Conservation (phyloP, 2,888 invertebrate genomes). For the Eumacrocentrus americanus region DNA sequence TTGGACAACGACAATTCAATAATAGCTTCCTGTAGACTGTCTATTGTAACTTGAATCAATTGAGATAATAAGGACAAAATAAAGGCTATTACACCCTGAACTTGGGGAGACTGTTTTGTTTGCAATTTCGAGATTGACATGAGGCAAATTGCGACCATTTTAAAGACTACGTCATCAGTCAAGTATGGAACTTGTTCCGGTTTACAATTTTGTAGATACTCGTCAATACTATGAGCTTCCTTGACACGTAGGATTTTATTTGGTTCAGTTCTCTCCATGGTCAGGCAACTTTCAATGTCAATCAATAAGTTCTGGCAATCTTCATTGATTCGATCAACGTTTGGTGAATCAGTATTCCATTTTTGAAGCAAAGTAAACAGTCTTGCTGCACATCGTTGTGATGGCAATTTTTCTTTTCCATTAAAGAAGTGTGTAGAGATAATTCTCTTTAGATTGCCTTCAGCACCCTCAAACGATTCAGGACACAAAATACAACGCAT, state of each 20-base stretch:
- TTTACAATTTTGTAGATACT: slow-evolving; percentile 48
- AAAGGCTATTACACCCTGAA: slow-evolving; percentile 84
- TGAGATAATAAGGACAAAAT: slow-evolving; percentile 82
- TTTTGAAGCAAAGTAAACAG: slow-evolving; percentile 54
- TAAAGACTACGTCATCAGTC: slow-evolving; percentile 73
- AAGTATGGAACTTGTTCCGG: slow-evolving; percentile 43
- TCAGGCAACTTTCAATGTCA: slow-evolving; percentile 52
- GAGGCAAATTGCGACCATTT: slow-evolving; percentile 81
- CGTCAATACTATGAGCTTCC: slow-evolving; percentile 46
- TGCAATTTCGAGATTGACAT: slow-evolving; percentile 80
- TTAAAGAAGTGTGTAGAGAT: slow-evolving; percentile 60
- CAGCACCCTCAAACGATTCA: slow-evolving; percentile 87
- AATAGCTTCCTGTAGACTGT: slow-evolving; percentile 52
- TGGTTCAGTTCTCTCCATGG: slow-evolving; percentile 38
- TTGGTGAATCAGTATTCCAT: slow-evolving; percentile 52
- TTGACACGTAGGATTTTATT: slow-evolving; percentile 30
- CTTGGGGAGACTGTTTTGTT: slow-evolving; percentile 76
- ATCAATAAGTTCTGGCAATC: slow-evolving; percentile 53
- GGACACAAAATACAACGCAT: slow-evolving; percentile 80
- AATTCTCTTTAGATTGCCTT: slow-evolving; percentile 79
- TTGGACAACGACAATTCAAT: slow-evolving; percentile 56
- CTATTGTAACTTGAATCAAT: slow-evolving; percentile 64
- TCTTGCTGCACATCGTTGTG: slow-evolving; percentile 51
- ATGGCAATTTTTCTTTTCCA: slow-evolving; percentile 49
- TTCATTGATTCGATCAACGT: slow-evolving; percentile 53